These are phyloP conservation scores for Dunckerocampus dactyliophorus DNA, from an alignment of 2,113 vertebrate species.

Conservation along the genomic window DNA sequence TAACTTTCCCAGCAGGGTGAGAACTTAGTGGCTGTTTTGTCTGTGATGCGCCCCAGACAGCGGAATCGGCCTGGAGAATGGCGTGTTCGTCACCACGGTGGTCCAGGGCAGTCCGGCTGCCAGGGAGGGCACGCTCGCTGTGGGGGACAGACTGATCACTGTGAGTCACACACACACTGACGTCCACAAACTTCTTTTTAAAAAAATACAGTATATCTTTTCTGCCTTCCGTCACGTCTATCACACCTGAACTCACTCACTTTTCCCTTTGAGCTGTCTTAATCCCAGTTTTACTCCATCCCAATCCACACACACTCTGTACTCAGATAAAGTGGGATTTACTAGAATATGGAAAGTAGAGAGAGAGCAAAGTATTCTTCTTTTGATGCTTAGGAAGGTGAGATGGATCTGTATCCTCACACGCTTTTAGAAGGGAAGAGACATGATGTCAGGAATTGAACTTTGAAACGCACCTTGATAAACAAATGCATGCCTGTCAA, in stretches of 20 bases:
- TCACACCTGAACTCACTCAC: slow-evolving; percentile 13
- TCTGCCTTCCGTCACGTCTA: slow-evolving; percentile 4
- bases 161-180: slow-evolving; percentile 72
- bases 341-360: slow-evolving; percentile 19
- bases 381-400: slow-evolving; percentile 16
- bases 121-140: slow-evolving; percentile 85
- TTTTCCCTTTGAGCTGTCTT: slow-evolving; percentile 16
- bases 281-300: slow-evolving; percentile 40
- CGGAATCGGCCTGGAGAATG: slow-evolving; percentile 87
- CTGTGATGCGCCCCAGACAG: slow-evolving; percentile 73
- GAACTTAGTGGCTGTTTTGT: neutral
- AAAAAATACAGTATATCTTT: neutral
- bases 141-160: slow-evolving; percentile 91
- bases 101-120: slow-evolving; percentile 88
- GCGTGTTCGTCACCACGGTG: slow-evolving; percentile 84
- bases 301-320: slow-evolving; percentile 20
- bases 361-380: slow-evolving; percentile 10
- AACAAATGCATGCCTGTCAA: neutral
- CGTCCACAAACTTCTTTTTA: slow-evolving; percentile 19
- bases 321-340: slow-evolving; percentile 41
- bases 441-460: slow-evolving; percentile 21
- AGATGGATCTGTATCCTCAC: slow-evolving; percentile 25
- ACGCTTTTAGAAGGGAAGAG: slow-evolving; percentile 9
- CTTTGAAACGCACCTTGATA: neutral
- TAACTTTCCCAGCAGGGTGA: neutral